Evolutionary conservation across 1,140 invertebrate genomes (phyloP), one percentile per base, ranked within the genome.

Genomic region (Ips nitidus): DNA sequence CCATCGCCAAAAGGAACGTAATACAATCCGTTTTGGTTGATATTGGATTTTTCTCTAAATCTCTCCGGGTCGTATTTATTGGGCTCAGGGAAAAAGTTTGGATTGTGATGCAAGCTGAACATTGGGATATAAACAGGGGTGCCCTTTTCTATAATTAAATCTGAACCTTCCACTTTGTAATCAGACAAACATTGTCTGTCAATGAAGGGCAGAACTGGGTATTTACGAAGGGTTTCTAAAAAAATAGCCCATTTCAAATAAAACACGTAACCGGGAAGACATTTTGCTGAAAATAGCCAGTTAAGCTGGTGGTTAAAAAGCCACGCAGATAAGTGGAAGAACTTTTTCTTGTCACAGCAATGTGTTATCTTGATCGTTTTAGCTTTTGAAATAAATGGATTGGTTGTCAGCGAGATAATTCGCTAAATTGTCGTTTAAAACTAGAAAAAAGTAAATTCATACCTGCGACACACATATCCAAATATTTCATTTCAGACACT

Each of bases 181-280:
- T 81, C 77, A 66, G 77, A 75, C 0, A 79, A 81, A 57, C 83
- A 83, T 2, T 68, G 67, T 63, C 85, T 76, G 53, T 82, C 78
- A 3, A 84, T 66, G 50, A 81, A 79, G 3, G 81, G 77, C 41
- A 82, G 77, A 1, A 83, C 82, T 5, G 85, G 82, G 77, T 84
- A 80, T 66, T 82, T 80, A 41, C 86, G 73, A 38, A 87, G 62
- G 6, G 82, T 84, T 77, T 87, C 86, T 82, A 73, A 55, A 55
- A 8, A 55, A 55, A 6, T 55, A 55, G n/a, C 37, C 37, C 1
- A n/a, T 47, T 47, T 5, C 45, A 22, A 22, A 22, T 22, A 22
- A 22, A 22, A 22, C 22, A 22, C 22, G 22, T 22, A 22, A 22
- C 22, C 22, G 22, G 22, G 22, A 22, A 22, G 22, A 22, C 22